phyloP scores from a whole-genome alignment of 1,140 invertebrate species.

The Sitophilus oryzae region DNA sequence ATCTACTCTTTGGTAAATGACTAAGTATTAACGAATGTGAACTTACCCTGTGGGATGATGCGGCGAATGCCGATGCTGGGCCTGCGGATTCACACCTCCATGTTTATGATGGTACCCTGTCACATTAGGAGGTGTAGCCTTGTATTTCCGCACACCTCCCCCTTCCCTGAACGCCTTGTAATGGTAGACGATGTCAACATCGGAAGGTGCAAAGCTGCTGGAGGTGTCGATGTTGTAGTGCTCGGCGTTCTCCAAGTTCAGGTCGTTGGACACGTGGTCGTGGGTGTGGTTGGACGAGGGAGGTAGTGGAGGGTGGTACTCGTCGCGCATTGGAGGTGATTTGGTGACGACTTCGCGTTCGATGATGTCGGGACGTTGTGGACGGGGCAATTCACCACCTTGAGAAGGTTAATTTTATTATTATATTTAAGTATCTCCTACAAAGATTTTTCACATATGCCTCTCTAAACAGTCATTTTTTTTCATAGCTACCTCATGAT shows the following conservation, averaged over 20 bases:
- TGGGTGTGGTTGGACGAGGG: slow-evolving; percentile 62
- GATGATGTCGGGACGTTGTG: slow-evolving; percentile 86
- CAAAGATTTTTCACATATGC: too few species aligned
- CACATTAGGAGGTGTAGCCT: slow-evolving; percentile 69
- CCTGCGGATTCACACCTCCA: slow-evolving; percentile 50
- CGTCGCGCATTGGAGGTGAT: slow-evolving; percentile 66
- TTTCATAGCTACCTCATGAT: too few species aligned
- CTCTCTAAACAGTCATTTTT: too few species aligned
- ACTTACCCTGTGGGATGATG: slow-evolving; percentile 53
- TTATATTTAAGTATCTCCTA: too few species aligned
- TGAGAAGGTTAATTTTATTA: too few species aligned
- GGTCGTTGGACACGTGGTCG: slow-evolving; percentile 54
- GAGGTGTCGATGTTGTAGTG: slow-evolving; percentile 97
- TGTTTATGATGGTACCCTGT: slow-evolving; percentile 74
- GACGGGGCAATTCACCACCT: slow-evolving; percentile 53
- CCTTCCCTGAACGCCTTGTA: slow-evolving; percentile 87
- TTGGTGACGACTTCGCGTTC: slow-evolving; percentile 81
- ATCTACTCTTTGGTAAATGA: too few species aligned
- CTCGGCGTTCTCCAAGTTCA: slow-evolving; percentile 82
- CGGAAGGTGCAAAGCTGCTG: slow-evolving; percentile 93
- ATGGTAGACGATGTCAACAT: slow-evolving; percentile 95
- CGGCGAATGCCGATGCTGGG: slow-evolving; percentile 67
- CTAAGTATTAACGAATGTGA: too few species aligned
- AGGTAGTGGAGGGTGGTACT: slow-evolving; percentile 69
- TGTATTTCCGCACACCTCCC: slow-evolving; percentile 76